These are phyloP conservation scores for Drosophila greeni DNA, from an alignment of 2,888 invertebrate species.

Conservation along the genomic window DNA sequence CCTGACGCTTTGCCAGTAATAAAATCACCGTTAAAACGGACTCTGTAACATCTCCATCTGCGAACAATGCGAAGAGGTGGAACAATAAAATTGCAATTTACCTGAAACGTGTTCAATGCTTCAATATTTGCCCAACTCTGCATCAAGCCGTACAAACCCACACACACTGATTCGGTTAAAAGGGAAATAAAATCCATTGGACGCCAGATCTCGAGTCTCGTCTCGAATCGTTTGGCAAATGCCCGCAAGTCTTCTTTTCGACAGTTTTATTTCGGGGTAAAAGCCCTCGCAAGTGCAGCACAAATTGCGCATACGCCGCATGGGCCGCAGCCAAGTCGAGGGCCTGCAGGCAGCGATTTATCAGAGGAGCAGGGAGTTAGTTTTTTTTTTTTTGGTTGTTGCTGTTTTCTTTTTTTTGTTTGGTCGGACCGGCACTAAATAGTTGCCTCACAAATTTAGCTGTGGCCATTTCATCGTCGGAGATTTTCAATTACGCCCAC, in stretches of 20 bases:
- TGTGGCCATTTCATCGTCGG: constrained; percentile 46
- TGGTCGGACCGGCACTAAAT: constrained; percentile 55
- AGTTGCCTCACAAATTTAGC: constrained; percentile 69
- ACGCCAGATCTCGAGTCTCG: constrained; percentile 40
- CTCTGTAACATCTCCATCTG: constrained; percentile 12
- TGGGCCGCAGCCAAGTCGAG: constrained; percentile 29
- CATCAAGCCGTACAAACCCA: background rate
- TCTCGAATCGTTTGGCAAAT: constrained; percentile 54
- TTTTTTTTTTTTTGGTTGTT: background rate
- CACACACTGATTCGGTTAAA: constrained; percentile 1
- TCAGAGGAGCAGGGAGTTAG: constrained; percentile 5
- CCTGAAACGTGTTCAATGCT: constrained; percentile 67
- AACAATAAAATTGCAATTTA: constrained; percentile 74
- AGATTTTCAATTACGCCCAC: constrained; percentile 71
- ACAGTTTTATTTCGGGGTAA: constrained; percentile 59
- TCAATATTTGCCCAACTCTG: constrained; percentile 64
- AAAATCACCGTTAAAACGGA: constrained; percentile 8
- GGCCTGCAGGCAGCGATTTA: constrained; percentile 51
- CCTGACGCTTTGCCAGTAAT: background rate
- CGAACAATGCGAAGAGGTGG: constrained; percentile 46
- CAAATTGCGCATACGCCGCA: constrained; percentile 67
- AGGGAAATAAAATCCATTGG: constrained; percentile 50
- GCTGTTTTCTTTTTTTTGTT: background rate
- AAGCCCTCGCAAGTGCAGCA: constrained; percentile 49
- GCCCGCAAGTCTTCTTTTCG: constrained; percentile 66